Base-by-base conservation (phyloP, 2,888 invertebrate genomes). In the Acanthosepion pharaonis region DNA sequence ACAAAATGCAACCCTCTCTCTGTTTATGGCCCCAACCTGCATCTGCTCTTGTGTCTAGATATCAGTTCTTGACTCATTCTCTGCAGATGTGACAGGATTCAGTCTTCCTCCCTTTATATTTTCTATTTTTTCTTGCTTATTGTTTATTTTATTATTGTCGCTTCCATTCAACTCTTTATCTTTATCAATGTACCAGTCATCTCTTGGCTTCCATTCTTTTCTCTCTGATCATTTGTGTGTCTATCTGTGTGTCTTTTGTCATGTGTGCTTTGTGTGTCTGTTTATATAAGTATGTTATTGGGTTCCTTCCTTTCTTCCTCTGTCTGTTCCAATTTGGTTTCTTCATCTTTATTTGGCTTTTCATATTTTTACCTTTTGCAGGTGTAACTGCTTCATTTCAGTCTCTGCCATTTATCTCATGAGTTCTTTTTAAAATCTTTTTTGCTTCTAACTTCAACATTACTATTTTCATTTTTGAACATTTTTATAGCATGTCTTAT, bases 1-100 rank as follows among this genome's bases (percentile, higher is more conserved):
- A 78, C 78, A 33, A 78, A 78, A 78, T 78, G 78, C 78, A 93
- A 93, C 93, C 51, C 93, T 53, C 93, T 93, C 93, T 93, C 53
- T 93, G 93, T 53, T 48, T 28, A 53, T 93, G 93, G 28, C 51
- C 93, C 48, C 49, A 28, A 48, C 93, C 93, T 93, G 53, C 93
- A 49, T 28, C 53, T 93, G 28, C 93, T 51, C 20, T 51, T 51
- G 9, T 78, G n/a, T n/a, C 33, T 18, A 78, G n/a, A n/a, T n/a
- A 33, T 78, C 23, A 18, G 0, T 53, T 55, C 55, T 18, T 55
- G 4, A 55, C 18, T 9, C 78, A 78, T 78, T 78, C 78, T 33
- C 78, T 78, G 78, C 78, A n/a, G 78, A 78, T 78, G 33, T 11
- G 20, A 59, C 59, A 59, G 23, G 59, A 59, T 20, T 78, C 78